These are phyloP conservation scores for Heterodera carotae DNA, from an alignment of 1,140 invertebrate species.

Conservation along the genomic window DNA sequence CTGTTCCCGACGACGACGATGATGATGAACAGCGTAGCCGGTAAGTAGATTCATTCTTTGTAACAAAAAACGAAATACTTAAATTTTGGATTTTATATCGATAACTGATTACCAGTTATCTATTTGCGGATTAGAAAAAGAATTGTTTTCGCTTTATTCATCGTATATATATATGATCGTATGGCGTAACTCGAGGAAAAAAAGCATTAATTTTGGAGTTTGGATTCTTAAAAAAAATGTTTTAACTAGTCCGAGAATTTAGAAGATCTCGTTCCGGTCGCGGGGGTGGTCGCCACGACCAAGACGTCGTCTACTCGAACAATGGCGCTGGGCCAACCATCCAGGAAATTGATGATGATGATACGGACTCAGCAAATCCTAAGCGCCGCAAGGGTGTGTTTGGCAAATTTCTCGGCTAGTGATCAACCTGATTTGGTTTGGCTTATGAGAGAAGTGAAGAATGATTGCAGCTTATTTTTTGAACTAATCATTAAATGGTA, in stretches of 20 bases:
- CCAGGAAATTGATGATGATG: constrained; percentile 48
- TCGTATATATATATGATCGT: too few relatives aligned
- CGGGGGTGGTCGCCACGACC: constrained; percentile 16
- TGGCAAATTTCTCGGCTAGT: constrained; percentile 44
- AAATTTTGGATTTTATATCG: too few relatives aligned
- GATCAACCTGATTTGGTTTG: not conserved
- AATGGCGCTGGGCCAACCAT: constrained; percentile 45
- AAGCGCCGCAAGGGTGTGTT: constrained; percentile 52
- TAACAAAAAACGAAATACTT: too few relatives aligned
- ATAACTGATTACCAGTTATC: too few relatives aligned
- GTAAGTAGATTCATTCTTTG: not conserved
- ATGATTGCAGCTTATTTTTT: not conserved
- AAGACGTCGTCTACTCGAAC: constrained; percentile 38
- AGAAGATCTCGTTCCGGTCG: not conserved
- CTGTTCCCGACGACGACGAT: constrained; percentile 54
- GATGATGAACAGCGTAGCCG: constrained; percentile 37
- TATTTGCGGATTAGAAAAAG: too few relatives aligned
- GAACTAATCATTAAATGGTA: not conserved
- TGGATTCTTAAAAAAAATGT: constrained; percentile 5
- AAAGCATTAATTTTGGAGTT: too few relatives aligned
- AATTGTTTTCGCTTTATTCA: too few relatives aligned
- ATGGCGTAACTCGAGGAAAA: too few relatives aligned
- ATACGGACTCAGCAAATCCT: constrained; percentile 26
- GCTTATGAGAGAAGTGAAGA: not conserved
- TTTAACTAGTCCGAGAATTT: too few relatives aligned